Percentiles rank a stretch among this genome's conserved stretches.
Evolutionary conservation across 2,113 vertebrate genomes (phyloP).

Genomic region (Nycticebus coucang): DNA sequence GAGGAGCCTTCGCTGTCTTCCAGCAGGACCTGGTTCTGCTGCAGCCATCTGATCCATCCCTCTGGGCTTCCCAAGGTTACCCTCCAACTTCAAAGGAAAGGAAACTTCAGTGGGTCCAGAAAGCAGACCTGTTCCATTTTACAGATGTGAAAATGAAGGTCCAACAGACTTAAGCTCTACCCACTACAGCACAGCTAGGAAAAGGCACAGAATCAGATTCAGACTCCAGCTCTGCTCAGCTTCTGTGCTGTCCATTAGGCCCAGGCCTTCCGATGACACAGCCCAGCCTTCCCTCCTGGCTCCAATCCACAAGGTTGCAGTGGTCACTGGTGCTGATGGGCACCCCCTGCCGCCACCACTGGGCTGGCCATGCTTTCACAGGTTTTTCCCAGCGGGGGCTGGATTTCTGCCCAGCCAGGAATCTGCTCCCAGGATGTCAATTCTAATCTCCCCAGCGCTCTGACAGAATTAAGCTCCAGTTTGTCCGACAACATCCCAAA

Average conservation of each 20-base stretch:
- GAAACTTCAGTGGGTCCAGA: not conserved
- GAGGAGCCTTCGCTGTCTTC: not conserved
- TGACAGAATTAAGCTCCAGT: constrained; percentile 93
- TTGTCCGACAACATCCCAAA: constrained; percentile 96
- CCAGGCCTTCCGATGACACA: accelerated
- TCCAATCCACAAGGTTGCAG: not conserved
- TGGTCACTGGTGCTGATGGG: constrained; percentile 5
- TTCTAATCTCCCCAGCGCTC: constrained; percentile 85
- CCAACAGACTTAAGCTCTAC: not conserved
- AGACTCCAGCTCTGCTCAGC: not conserved
- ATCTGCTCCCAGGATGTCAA: constrained; percentile 87
- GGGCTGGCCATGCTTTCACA: constrained; percentile 76
- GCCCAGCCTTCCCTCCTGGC: constrained; percentile 21
- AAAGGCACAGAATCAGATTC: not conserved
- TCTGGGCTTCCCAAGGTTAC: not conserved
- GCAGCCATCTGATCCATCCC: not conserved
- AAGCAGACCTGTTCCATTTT: not conserved
- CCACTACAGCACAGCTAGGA: not conserved
- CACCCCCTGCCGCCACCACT: constrained; percentile 59
- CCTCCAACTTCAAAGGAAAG: not conserved
- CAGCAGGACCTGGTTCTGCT: not conserved
- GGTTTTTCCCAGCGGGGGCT: constrained; percentile 85
- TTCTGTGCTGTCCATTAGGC: not conserved
- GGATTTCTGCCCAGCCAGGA: constrained; percentile 86
- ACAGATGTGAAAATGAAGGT: not conserved